Base-by-base conservation (phyloP, 2,797 vertebrate species). In the Leucoraja ocellata region DNA sequence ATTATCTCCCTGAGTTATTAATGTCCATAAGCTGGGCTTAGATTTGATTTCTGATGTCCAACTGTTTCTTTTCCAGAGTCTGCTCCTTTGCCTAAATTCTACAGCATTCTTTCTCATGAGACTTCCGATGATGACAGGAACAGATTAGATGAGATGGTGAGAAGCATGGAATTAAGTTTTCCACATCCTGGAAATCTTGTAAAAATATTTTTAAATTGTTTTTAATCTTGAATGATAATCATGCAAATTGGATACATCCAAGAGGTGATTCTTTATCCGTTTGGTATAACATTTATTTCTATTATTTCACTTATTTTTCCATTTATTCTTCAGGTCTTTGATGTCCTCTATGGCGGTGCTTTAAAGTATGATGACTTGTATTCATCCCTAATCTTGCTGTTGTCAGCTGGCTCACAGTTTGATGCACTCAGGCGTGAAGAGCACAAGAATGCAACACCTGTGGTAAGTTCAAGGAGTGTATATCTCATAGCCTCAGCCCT, bases 111-210 rank as follows among this genome's bases (percentile, higher is more conserved):
- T 2, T 99, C 98, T 10, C 98, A 97, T 13, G 99, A 99, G 95
- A 97, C 97, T 0, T 99, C 98, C 68, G 98, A 99, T 94, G 98
- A 99, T 94, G 98, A 99, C 92, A 96, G 98, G 94, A 98, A 97
- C 95, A 97, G 98, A 93, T 96, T 99, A 0, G 98, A 99, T 94
- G 94, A 95, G 96, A 97, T 94, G 97, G 99, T 99, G 39, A 92
- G 90, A 88, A n/a, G n/a, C n/a, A 36, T n/a, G 39, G 23, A 28
- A 13, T 76, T 71, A 65, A 25, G 36, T 90, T 90, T 90, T 32
- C 8, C 0, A 18, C 4, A 14, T 46, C 21, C 23, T 54, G 61
- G 11, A 32, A 65, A n/a, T 83, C 39, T 25, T 84, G 46, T 36
- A 32, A 36, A 73, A 68, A 73, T 73, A 63, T 68, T 88, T 14